These are phyloP conservation scores for Erebia aethiops DNA, from an alignment of 2,888 invertebrate genomes.

Conservation along the genomic window DNA sequence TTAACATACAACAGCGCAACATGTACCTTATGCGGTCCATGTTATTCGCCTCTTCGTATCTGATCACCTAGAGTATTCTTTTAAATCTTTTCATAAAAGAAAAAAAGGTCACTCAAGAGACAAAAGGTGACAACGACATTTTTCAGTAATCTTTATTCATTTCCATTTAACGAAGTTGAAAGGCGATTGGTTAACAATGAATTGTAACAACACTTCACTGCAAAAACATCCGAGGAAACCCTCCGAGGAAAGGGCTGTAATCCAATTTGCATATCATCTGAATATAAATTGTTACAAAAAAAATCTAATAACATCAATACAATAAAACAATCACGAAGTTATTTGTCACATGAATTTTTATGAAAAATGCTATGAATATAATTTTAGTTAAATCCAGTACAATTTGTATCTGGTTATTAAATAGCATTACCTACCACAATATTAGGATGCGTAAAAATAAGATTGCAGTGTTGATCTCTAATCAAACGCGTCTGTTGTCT, in stretches of 20 bases:
- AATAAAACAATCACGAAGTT: conserved; percentile 8
- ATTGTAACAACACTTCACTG: conserved; percentile 67
- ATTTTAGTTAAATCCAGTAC: background rate
- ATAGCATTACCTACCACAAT: too few species aligned
- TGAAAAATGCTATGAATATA: background rate
- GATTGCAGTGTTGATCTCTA: too few species aligned
- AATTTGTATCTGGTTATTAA: too few species aligned
- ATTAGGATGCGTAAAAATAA: too few species aligned
- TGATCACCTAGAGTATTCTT: background rate
- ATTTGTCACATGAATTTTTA: background rate
- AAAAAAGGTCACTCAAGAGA: conserved; percentile 15
- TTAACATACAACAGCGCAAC: too few species aligned
- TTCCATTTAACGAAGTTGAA: conserved; percentile 60
- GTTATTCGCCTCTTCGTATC: background rate
- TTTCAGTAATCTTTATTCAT: conserved; percentile 63
- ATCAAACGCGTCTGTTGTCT: too few species aligned
- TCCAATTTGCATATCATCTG: conserved; percentile 73
- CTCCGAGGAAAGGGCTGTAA: conserved; percentile 58
- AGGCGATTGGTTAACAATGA: conserved; percentile 58
- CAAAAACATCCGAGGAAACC: conserved; percentile 79
- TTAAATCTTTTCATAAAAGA: conserved; percentile 37
- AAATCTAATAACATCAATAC: conserved; percentile 26
- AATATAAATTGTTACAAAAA: conserved; percentile 53
- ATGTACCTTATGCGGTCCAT: too few species aligned
- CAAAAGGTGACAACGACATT: conserved; percentile 31